phyloP scores from a whole-genome alignment of 2,888 invertebrate species.

The Emmelina monodactyla region DNA sequence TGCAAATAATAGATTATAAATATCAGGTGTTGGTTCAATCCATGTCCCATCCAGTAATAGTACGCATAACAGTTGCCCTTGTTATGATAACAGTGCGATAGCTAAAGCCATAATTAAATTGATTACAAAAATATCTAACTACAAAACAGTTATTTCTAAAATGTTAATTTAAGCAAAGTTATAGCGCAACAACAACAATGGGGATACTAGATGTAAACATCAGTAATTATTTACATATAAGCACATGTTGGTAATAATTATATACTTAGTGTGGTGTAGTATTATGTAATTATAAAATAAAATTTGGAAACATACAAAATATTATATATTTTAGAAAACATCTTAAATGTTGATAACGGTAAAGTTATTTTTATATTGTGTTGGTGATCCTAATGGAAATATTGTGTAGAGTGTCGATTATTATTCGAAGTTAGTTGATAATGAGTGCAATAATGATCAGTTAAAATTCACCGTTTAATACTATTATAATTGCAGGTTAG shows the following conservation, averaged over 20 bases:
- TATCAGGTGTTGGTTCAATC: constrained; percentile 25
- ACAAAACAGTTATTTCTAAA: constrained; percentile 26
- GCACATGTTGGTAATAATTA: too few relatives aligned
- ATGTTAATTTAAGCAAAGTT: constrained; percentile 35
- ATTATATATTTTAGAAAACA: constrained; percentile 37
- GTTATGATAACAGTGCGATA: constrained; percentile 46
- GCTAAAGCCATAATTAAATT: constrained; percentile 44
- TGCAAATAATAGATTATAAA: constrained; percentile 32
- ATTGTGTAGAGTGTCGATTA: too few relatives aligned
- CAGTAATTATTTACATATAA: constrained; percentile 16
- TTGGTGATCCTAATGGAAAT: too few relatives aligned
- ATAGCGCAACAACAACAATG: too few relatives aligned
- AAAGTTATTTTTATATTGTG: too few relatives aligned
- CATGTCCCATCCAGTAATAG: constrained; percentile 40
- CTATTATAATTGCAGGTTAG: too few relatives aligned
- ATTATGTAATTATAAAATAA: not conserved
- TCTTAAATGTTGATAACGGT: constrained; percentile 42
- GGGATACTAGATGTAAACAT: too few relatives aligned
- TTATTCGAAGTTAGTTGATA: too few relatives aligned
- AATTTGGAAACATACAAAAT: not conserved
- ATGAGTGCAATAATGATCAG: too few relatives aligned
- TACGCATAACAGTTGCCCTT: constrained; percentile 62
- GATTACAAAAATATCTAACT: constrained; percentile 32
- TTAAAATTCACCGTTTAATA: too few relatives aligned
- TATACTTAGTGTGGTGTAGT: constrained; percentile 15